These are phyloP conservation scores for Eurypyga helias DNA, from an alignment of 2,113 vertebrate genomes.

Conservation along the genomic window DNA sequence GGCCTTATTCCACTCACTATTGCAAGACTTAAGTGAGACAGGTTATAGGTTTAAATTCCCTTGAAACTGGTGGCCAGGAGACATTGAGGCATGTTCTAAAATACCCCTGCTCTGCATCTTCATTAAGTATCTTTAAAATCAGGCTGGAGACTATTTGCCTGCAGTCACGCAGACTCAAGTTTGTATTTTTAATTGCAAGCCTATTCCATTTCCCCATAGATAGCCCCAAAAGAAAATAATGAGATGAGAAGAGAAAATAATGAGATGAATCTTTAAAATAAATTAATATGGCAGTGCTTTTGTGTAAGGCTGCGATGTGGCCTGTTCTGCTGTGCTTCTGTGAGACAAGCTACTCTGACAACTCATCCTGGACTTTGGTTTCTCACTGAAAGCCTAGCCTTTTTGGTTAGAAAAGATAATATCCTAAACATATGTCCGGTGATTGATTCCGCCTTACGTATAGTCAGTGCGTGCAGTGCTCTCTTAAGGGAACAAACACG, in stretches of 20 bases:
- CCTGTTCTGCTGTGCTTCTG: neutral
- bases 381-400: neutral
- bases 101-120: neutral
- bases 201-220: neutral
- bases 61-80: neutral
- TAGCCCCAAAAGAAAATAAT: neutral
- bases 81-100: neutral
- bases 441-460: constrained; percentile 14
- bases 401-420: constrained; percentile 26
- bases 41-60: neutral
- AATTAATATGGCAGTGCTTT: neutral
- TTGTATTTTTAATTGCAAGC: neutral
- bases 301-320: neutral
- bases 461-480: neutral
- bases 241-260: neutral
- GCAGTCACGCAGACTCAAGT: neutral
- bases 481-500: neutral
- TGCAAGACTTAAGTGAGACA: neutral
- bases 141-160: neutral
- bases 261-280: neutral
- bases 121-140: neutral
- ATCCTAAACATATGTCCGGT: constrained; percentile 26
- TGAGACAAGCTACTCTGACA: neutral
- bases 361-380: neutral
- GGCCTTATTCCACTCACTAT: neutral